Base-by-base conservation (phyloP, 2,888 invertebrate species). In the Polymixis flavicincta region DNA sequence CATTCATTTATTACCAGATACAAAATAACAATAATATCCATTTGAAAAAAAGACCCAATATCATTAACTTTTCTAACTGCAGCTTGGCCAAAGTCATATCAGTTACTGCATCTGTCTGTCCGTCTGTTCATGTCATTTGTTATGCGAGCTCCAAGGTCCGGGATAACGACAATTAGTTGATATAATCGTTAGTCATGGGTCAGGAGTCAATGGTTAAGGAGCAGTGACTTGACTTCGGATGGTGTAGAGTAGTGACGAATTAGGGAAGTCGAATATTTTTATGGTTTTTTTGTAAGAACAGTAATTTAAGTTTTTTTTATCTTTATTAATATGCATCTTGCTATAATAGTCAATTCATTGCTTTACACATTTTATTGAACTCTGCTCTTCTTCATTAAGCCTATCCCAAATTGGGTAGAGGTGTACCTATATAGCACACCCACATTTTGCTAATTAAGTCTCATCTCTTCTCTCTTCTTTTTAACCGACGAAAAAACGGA, bases 181-280 rank as follows among this genome's bases (percentile, higher is more conserved):
- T 89, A 81, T 85, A 79, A 86, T 84, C 83, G 80, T 90, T 90
- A 90, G 82, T 88, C 89, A 87, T 77, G 84, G 93, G 92, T 93
- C 93, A 93, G 79, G 87, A 89, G 94, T 93, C 89, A 93, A 93
- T 85, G 69, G 75, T 76, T 77, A 82, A 84, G 66, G 79, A 79
- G 55, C 76, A 22, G 57, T 66, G 71, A 65, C 82, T 64, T 76
- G 55, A 67, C 76, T 68, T 55, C n/a, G 54, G 19, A 54, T 17
- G 59, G 19, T 45, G 52, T 61, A 71, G 83, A 82, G 55, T 25
- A 45, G 25, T 45, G 32, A 64, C 5, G n/a, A 59, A 32, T 54
- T 17, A 17, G n/a, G 25, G 48, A 60, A 25, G 45, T 65, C 59
- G n/a, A n/a, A 32, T 37, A 55, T 37, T 37, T 66, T 11, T 59